These are phyloP conservation scores for Bungarus multicinctus DNA, from an alignment of 2,113 vertebrate species.

Conservation along the genomic window DNA sequence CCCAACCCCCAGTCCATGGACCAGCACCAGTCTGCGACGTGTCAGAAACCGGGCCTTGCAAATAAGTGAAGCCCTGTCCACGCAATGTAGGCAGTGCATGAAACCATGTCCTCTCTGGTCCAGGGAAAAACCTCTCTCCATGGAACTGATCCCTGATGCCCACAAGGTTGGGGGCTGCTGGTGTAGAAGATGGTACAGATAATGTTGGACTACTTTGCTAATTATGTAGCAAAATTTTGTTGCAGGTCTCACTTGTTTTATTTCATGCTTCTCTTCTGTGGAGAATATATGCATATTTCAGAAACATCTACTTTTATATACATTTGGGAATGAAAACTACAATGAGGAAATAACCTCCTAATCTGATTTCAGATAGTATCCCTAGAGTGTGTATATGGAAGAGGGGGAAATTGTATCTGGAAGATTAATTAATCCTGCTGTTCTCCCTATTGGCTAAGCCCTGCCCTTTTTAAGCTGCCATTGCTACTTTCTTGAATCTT, in stretches of 20 bases:
- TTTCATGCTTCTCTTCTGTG: not conserved
- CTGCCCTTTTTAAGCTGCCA: accelerated
- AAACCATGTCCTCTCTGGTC: not conserved
- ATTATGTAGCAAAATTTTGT: not conserved
- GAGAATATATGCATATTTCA: not conserved
- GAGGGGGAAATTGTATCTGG: not conserved
- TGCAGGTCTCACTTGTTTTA: not conserved
- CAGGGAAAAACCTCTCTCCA: not conserved
- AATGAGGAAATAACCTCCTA: not conserved
- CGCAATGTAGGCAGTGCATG: not conserved
- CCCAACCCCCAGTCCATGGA: not conserved
- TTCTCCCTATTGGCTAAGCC: not conserved
- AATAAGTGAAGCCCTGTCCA: not conserved
- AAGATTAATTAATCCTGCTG: not conserved
- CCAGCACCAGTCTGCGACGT: not conserved
- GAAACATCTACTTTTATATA: not conserved
- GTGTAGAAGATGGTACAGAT: not conserved
- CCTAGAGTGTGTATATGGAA: not conserved
- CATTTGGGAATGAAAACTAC: not conserved
- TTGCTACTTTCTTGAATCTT: not conserved
- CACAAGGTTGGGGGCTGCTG: not conserved
- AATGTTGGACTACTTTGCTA: not conserved
- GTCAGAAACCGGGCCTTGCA: not conserved
- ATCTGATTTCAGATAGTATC: not conserved
- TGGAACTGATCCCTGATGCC: not conserved